These are phyloP conservation scores for Neoaliturus tenellus DNA, from an alignment of 2,888 invertebrate species.

Conservation along the genomic window DNA sequence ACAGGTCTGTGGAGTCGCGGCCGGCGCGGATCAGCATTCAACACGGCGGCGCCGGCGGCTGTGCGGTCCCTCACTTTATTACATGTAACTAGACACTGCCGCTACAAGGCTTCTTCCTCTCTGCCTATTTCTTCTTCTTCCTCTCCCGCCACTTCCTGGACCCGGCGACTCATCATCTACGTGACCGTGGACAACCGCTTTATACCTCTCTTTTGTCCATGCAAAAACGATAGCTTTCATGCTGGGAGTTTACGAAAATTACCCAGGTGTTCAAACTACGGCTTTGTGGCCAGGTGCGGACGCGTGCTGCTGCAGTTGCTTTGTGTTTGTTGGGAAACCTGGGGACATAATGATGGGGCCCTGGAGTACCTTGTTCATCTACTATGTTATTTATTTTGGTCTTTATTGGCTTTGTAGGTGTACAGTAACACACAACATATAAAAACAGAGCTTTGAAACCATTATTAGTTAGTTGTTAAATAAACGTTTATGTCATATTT, in stretches of 20 bases:
- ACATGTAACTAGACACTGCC: constrained; percentile 37
- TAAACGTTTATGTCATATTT: too few species aligned
- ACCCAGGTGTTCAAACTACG: background rate
- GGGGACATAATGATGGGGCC: too few species aligned
- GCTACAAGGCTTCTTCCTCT: constrained; percentile 44
- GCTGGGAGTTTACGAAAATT: background rate
- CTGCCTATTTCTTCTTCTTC: background rate
- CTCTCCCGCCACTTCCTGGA: constrained; percentile 30
- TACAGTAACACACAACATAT: too few species aligned
- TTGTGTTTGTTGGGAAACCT: too few species aligned
- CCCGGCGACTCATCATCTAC: constrained; percentile 22
- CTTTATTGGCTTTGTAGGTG: too few species aligned
- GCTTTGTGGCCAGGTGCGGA: too few species aligned
- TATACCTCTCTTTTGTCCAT: background rate
- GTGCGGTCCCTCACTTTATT: constrained; percentile 43
- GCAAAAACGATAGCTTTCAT: background rate
- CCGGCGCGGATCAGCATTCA: too few species aligned
- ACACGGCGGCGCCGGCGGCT: constrained; percentile 15
- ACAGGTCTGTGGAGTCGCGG: too few species aligned
- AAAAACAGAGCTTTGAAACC: too few species aligned
- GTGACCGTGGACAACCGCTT: constrained; percentile 10
- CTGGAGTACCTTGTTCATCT: too few species aligned
- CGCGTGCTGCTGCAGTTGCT: background rate
- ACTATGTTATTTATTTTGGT: too few species aligned
- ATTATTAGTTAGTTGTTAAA: too few species aligned